These are phyloP conservation scores for Crossaster papposus DNA, from an alignment of 53 echinoderm and acorn worm genomes.

Conservation along the genomic window DNA sequence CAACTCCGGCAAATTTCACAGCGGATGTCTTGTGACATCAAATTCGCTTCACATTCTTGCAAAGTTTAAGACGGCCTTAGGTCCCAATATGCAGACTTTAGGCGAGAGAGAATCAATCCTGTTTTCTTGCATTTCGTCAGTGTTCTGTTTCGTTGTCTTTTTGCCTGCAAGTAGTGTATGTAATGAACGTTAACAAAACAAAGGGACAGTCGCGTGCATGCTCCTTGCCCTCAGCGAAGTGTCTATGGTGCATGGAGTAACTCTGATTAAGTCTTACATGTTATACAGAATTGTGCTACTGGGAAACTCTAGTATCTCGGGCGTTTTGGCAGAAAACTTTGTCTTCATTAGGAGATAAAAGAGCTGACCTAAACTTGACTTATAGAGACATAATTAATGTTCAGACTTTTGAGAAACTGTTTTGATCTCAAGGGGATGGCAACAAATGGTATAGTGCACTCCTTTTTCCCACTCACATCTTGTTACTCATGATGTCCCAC, in stretches of 20 bases:
- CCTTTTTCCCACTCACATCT: background rate
- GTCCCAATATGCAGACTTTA: too few species aligned
- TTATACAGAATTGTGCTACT: background rate
- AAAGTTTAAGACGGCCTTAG: too few species aligned
- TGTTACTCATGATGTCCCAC: conserved; percentile 1
- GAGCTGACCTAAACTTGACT: background rate
- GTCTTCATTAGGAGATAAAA: background rate
- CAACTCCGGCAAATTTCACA: too few species aligned
- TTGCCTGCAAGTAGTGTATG: too few species aligned
- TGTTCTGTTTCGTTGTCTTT: too few species aligned
- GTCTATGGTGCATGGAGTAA: background rate
- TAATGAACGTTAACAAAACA: background rate
- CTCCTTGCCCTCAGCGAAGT: background rate
- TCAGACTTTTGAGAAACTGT: too few species aligned
- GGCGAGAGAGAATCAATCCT: too few species aligned
- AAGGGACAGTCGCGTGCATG: background rate
- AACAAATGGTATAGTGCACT: background rate
- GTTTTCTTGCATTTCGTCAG: too few species aligned
- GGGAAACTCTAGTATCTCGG: background rate
- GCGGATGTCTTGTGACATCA: too few species aligned
- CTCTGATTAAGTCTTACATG: background rate
- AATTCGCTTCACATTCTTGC: too few species aligned
- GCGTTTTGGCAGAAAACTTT: background rate
- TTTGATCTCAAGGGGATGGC: background rate
- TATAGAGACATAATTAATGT: background rate